Base-by-base conservation (phyloP, 2,888 invertebrate genomes). In the Apotomis turbidana region DNA sequence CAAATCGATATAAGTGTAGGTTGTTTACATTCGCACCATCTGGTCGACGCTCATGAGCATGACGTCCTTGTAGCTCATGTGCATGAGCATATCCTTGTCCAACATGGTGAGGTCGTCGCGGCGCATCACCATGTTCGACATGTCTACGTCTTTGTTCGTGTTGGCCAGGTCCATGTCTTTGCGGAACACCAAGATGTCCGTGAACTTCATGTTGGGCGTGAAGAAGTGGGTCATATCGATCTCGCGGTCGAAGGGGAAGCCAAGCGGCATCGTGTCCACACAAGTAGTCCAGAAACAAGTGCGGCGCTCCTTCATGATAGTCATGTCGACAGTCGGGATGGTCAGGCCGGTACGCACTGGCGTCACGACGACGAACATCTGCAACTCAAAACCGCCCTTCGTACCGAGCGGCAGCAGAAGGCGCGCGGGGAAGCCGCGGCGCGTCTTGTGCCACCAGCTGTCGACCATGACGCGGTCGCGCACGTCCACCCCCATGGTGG, bases 191-290 rank as follows among this genome's bases (percentile, higher is more conserved):
- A 91, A 81, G 66, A 95, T 93, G 82, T 96, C 95, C 76, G 94
- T 87, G 90, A 95, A 95, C 87, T 93, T 94, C 90, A 95, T 95
- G 91, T 97, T 97, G 77, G 93, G 94, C 27, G 95, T 95, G 81
- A 91, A 93, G 94, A 95, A 96, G 76, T 85, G 81, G 62, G 91
- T 89, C 76, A 94, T 90, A 72, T 95, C 91, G 81, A 96, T 94
- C 51, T 90, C 90, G 76, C 96, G 95, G 87, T 97, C 96, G 91
- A 97, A 95, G 77, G 97, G 97, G 94, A 95, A 97, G 74, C 96
- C 96, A 78, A 95, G 92, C 1, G 96, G 94, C 84, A 94, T 94
- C 63, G 91, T 94, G 87, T 97, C 96, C 76, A 95, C 87, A 75
- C 92, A 93, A 6, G 87, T 90, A 80, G 94, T 85, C 85, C 94